phyloP scores from a whole-genome alignment of 2,113 vertebrate species.

The Antechinus flavipes region DNA sequence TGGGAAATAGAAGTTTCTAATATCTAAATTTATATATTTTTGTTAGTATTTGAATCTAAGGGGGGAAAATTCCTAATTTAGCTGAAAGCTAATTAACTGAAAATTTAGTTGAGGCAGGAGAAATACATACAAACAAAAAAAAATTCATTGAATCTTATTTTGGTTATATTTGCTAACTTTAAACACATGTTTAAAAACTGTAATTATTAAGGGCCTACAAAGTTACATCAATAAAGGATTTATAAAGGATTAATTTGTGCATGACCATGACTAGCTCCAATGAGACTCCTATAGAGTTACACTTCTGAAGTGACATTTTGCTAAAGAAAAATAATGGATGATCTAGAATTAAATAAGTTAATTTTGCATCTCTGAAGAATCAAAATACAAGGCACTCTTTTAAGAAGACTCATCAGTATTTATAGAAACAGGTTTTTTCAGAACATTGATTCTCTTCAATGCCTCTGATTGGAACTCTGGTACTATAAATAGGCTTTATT shows the following conservation, averaged over 20 bases:
- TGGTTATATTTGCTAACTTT: constrained; percentile 9
- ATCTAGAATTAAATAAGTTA: constrained; percentile 33
- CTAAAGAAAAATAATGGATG: background rate
- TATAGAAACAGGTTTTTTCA: constrained; percentile 56
- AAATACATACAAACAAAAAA: background rate
- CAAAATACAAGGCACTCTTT: constrained; percentile 67
- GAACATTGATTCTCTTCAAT: constrained; percentile 78
- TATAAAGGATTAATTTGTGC: background rate
- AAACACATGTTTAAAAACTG: background rate
- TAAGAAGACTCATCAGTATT: constrained; percentile 78
- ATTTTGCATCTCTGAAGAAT: constrained; percentile 42
- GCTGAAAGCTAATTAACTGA: background rate
- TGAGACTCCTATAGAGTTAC: background rate
- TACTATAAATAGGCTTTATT: constrained; percentile 82
- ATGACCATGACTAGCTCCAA: background rate
- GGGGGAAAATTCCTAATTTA: background rate
- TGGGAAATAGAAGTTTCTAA: background rate
- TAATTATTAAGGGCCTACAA: constrained; percentile 16
- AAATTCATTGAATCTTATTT: constrained; percentile 10
- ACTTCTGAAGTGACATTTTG: constrained; percentile 34
- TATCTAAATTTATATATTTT: background rate
- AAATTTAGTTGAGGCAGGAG: background rate
- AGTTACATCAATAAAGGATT: constrained; percentile 24
- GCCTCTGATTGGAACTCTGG: constrained; percentile 71
- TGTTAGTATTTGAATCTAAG: background rate